phyloP scores from a whole-genome alignment of 2,888 invertebrate genomes.

The Gastracanthus pulcherrimus region DNA sequence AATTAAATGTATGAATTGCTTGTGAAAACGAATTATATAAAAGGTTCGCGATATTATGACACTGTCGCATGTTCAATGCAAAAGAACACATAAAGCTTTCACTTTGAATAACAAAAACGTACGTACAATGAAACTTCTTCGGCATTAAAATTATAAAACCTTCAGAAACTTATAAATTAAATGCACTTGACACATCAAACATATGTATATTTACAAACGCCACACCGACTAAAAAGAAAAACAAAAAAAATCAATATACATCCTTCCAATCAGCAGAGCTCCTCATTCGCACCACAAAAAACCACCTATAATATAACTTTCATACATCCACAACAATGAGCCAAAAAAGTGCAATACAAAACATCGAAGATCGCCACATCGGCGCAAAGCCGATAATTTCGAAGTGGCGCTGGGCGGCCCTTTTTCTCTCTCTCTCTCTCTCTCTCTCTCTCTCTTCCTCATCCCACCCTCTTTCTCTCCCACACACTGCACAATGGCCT shows the following conservation, averaged over 20 bases:
- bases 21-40: neutral
- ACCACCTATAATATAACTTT: too few species aligned
- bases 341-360: neutral
- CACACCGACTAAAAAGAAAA: too few species aligned
- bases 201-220: too few species aligned
- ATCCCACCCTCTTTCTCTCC: neutral
- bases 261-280: too few species aligned
- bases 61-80: neutral
- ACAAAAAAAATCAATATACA: too few species aligned
- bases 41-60: neutral
- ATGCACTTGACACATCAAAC: too few species aligned
- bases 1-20: neutral
- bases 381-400: slow-evolving; percentile 25
- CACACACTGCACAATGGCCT: slow-evolving; percentile 5
- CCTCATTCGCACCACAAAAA: too few species aligned
- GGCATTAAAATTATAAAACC: too few species aligned
- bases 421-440: neutral
- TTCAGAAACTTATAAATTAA: too few species aligned
- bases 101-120: neutral
- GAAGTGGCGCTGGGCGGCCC: slow-evolving; percentile 17
- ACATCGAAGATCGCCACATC: neutral
- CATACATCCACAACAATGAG: neutral
- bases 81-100: neutral
- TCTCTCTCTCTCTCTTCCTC: neutral
- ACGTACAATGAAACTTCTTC: neutral